These are phyloP conservation scores for Camptogramma bilineatum DNA, from an alignment of 2,888 invertebrate genomes.

Conservation along the genomic window DNA sequence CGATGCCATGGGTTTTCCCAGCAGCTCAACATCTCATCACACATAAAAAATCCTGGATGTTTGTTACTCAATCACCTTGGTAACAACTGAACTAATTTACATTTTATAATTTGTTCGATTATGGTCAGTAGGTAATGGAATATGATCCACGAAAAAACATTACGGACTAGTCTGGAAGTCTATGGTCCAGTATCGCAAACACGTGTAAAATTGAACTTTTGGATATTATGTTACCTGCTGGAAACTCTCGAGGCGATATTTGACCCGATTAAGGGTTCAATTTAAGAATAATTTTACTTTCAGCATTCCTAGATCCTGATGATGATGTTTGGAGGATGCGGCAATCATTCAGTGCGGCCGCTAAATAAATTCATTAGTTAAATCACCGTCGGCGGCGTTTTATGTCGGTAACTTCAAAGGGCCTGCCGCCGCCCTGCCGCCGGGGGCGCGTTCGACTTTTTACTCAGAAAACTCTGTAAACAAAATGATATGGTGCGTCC, in stretches of 20 bases:
- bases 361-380: conserved; percentile 87
- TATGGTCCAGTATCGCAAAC: too few species aligned
- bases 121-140: too few species aligned
- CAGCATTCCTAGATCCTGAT: conserved; percentile 38
- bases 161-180: too few species aligned
- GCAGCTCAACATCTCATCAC: background rate
- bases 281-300: conserved; percentile 32
- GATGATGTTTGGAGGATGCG: conserved; percentile 51
- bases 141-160: too few species aligned
- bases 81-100: background rate
- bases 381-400: conserved; percentile 85
- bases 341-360: conserved; percentile 74
- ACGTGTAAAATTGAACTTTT: too few species aligned
- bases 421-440: conserved; percentile 70
- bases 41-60: too few species aligned
- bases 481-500: conserved; percentile 83
- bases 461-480: conserved; percentile 85
- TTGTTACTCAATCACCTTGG: background rate
- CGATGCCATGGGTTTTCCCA: background rate
- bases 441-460: conserved; percentile 82
- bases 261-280: conserved; percentile 8
- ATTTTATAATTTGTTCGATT: too few species aligned
- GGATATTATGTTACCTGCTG: background rate
- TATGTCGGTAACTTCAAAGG: conserved; percentile 85
- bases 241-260: background rate